Percentiles rank a stretch among this genome's conserved stretches.
Evolutionary conservation across 1,140 invertebrate species (phyloP).

Genomic region (Liolophura sinensis): DNA sequence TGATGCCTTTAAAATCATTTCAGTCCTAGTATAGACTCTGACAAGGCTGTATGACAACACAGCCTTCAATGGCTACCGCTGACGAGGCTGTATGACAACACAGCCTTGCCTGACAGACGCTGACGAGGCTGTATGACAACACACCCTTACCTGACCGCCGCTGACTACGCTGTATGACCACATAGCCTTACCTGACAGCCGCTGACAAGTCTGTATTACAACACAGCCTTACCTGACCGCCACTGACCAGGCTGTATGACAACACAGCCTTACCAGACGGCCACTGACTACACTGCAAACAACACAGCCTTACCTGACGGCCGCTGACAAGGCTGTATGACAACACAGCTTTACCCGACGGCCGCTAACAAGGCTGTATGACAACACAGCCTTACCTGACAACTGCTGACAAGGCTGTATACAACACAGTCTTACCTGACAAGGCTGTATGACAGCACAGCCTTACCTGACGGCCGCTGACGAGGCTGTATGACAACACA

Average conservation of each 20-base stretch:
- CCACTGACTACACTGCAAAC: slow-evolving; percentile 96
- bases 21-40: not conserved
- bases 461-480: slow-evolving; percentile 76
- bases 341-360: slow-evolving; percentile 74
- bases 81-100: slow-evolving; percentile 94
- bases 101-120: slow-evolving; percentile 74
- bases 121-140: no score
- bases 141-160: no score
- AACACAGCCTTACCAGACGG: slow-evolving; percentile 75
- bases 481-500: slow-evolving; percentile 94
- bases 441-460: slow-evolving; percentile 93
- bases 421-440: no score
- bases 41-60: no score
- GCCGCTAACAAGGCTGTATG: slow-evolving; percentile 95
- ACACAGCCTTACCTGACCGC: slow-evolving; percentile 75
- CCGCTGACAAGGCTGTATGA: slow-evolving; percentile 94
- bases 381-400: no score
- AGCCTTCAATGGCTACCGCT: no score
- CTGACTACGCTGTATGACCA: slow-evolving; percentile 90
- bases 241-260: slow-evolving; percentile 92
- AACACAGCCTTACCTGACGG: no score
- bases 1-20: not conserved
- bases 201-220: slow-evolving; percentile 82
- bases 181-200: slow-evolving; percentile 78
- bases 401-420: slow-evolving; percentile 95